Base-by-base conservation (phyloP, 1,140 invertebrate species). In the Drosophila parabipectinata region DNA sequence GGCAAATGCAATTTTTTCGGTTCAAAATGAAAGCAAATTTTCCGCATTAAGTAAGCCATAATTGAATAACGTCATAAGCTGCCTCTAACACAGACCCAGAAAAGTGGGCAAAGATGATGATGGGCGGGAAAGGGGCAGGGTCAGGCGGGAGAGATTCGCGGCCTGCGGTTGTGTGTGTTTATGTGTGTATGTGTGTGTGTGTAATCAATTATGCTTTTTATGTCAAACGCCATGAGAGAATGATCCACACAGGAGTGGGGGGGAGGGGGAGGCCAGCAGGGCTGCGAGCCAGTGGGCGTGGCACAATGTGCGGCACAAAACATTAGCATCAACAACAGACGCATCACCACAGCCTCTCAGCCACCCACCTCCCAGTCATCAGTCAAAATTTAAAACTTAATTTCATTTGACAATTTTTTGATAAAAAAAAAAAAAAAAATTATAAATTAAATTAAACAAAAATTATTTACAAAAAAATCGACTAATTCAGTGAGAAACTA, bases 201-300 rank as follows among this genome's bases (percentile, higher is more conserved):
- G 80, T 77, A 81, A 85, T 85, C 82, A 85, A 85, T 85, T 87
- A 85, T 81, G 82, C 77, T 85, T 84, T 85, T 85, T 80, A 80
- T 79, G 72, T 69, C 67, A 77, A 73, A 64, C 61, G 77, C 67
- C 66, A 80, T 57, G 50, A 53, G 48, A 53, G 50, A 72, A 67
- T 51, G 47, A 47, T 47, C 37, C 66, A 50, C 41, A 32, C 30
- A 32, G 18, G 12, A 26, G 39, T 18, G 14, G 10, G 24, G 14
- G 8, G 15, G 15, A 15, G 15, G 15, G 1, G 15, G 15, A 15
- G 15, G 15, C 15, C 15, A 41, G 39, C 34, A 48, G 12, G 28
- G 21, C 21, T 21, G 45, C 53, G 45, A 7, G 56, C 8, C 52
- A 61, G n/a, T 41, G 51, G 52, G 45, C 53, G 45, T 32, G 45